Evolutionary conservation across 2,113 vertebrate species (phyloP), one percentile per base, ranked within the genome.

Genomic region (Ammodytes dubius): DNA sequence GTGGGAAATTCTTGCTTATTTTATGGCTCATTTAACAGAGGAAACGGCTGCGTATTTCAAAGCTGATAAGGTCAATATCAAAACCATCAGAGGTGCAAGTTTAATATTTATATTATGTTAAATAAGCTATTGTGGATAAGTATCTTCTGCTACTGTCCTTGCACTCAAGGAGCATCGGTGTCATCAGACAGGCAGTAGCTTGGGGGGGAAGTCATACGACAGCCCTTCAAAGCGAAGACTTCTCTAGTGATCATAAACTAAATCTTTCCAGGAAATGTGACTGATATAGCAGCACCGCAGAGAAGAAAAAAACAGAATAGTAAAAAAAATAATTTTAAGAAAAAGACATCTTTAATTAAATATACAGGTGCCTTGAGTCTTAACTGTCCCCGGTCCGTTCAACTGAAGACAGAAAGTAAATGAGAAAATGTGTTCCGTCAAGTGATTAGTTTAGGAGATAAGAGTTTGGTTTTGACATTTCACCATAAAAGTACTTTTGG

Each of bases 271-370:
- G 10, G 58, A 3, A 64, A 56, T 12, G 7, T 47, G 42, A 53
- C 66, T 47, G 58, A 61, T 79, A 59, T 40, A 53, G 47, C 27
- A 14, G n/a, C 15, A 27, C 57, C 0, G 1, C 46, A 5, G 53
- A 69, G 17, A 13, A 70, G 61, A 61, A 65, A 69, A 27, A 27
- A 27, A 27, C 27, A 27, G 27, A 27, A 27, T 27, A 2, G 27
- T 27, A 27, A 27, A 27, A 27, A 27, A 27, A 27, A 27, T 27
- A 27, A 27, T 27, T 19, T 35, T 35, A 60, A 68, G 58, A 43
- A 72, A 74, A 77, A 57, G 76, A 63, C 40, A 19, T 8, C 10
- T 81, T 35, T n/a, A 39, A 73, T 61, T 47, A 68, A 74, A 52
- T 11, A 54, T 27, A 19, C 4, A 49, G 56, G 54, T 64, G 74